phyloP scores from a whole-genome alignment of 2,797 vertebrate genomes.

The Schizopygopsis malacanthus region DNA sequence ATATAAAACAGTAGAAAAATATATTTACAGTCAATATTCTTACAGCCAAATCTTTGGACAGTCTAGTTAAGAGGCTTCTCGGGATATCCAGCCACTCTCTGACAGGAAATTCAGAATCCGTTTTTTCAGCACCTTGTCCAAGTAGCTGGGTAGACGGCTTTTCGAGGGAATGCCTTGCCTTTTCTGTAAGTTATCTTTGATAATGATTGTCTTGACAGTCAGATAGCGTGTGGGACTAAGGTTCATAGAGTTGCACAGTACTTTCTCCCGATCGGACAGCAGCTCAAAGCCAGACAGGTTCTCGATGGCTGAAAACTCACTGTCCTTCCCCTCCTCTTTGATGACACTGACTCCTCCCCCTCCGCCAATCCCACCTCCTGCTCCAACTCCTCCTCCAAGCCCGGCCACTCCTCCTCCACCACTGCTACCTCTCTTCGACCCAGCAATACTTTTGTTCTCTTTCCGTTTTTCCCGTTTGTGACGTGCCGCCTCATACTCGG shows the following conservation, averaged over 20 bases:
- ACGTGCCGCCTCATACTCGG: conserved; percentile 92
- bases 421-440: conserved; percentile 80
- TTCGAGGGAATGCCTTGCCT: conserved; percentile 95
- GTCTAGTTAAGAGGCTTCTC: conserved; percentile 86
- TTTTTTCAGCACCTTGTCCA: conserved; percentile 97
- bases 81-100: conserved; percentile 98
- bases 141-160: conserved; percentile 92
- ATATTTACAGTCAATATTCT: conserved; percentile 29
- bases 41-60: conserved; percentile 30
- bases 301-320: conserved; percentile 93
- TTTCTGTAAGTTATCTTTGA: conserved; percentile 97
- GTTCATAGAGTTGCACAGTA: conserved; percentile 92
- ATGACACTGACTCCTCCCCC: conserved; percentile 72
- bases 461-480: conserved; percentile 96
- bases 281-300: conserved; percentile 93
- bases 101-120: conserved; percentile 96
- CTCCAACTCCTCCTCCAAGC: conserved; percentile 74
- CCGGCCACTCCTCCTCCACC: conserved; percentile 70
- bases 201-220: conserved; percentile 97
- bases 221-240: conserved; percentile 93
- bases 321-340: conserved; percentile 89
- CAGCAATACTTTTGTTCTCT: conserved; percentile 87
- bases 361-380: conserved; percentile 62
- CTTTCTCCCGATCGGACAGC: conserved; percentile 94
- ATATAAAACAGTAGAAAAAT: conserved; percentile 44